Base-by-base conservation (phyloP, 2,888 invertebrate species). In the Napeogenes inachia region DNA sequence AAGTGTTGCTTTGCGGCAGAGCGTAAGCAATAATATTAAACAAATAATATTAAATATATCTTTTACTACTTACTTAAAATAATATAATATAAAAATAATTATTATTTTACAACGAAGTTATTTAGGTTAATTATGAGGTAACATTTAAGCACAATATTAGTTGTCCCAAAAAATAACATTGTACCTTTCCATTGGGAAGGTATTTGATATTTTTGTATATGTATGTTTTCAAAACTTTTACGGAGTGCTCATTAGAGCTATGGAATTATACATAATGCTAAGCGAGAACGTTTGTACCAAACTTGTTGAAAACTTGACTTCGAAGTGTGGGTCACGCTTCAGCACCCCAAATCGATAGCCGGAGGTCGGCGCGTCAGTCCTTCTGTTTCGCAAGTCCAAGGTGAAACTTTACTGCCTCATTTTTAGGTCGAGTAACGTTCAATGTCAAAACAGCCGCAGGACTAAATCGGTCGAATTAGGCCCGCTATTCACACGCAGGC, bases 391-490 rank as follows among this genome's bases (percentile, higher is more conserved):
- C 86, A 81, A 87, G 85, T 76, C 77, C 87, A 87, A 87, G 87
- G 87, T 84, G 79, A 84, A 70, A 70, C 67, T 74, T 71, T 72
- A 71, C 70, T 68, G 67, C 68, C 75, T 74, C 73, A 63, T 82
- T 84, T 83, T 84, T 78, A 81, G 78, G 79, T 80, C 77, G 74
- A 76, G 80, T 66, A 78, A 74, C 75, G 81, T 83, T 84, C 85
- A 86, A 85, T 85, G 84, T 82, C 86, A 82, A 77, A 82, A 82
- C 71, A 73, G 75, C 85, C 83, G 87, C 87, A 87, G 81, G 79
- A 82, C 81, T 79, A 81, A 84, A 85, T 84, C 81, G 79, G 78
- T 80, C 72, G 68, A 77, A 75, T 75, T 75, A 76, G 72, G 67
- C 56, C 60, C 67, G 70, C 64, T 68, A 67, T 71, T 66, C 65